A percentile compares a stretch with the other conserved stretches of the same genome.
Evolutionary conservation across 2,797 vertebrate species (phyloP).

Genomic region (Gallinago solitaria): DNA sequence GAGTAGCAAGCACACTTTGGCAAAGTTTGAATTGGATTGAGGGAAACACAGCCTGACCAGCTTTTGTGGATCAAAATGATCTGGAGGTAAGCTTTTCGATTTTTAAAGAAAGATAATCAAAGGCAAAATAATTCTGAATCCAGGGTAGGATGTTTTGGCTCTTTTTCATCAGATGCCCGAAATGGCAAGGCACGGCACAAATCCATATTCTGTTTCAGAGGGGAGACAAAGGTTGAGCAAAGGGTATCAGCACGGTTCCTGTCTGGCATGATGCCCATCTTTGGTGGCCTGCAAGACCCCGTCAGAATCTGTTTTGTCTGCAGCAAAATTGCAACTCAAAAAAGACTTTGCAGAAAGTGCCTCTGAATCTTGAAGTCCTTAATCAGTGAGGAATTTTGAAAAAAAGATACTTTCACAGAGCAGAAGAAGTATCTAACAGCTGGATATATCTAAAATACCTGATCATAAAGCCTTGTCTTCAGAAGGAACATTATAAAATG

Average conservation of each 20-base stretch:
- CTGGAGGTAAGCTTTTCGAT: background rate
- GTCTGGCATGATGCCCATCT: background rate
- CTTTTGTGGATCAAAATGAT: background rate
- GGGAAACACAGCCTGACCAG: background rate
- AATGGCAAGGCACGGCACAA: background rate
- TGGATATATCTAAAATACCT: background rate
- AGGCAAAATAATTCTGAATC: background rate
- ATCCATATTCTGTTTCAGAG: background rate
- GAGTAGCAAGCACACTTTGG: background rate
- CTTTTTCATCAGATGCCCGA: background rate
- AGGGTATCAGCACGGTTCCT: background rate
- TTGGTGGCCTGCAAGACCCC: background rate
- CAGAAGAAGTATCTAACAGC: background rate
- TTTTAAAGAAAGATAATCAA: background rate
- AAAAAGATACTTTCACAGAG: background rate
- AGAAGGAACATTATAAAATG: background rate
- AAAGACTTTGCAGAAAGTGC: background rate
- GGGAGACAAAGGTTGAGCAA: background rate
- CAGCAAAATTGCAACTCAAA: background rate
- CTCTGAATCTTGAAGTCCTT: background rate
- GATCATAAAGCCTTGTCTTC: background rate
- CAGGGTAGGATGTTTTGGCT: background rate
- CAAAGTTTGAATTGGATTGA: background rate
- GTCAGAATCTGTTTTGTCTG: background rate
- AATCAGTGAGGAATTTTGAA: background rate